phyloP scores from a whole-genome alignment of 1,140 invertebrate genomes.

The Wasmannia auropunctata region DNA sequence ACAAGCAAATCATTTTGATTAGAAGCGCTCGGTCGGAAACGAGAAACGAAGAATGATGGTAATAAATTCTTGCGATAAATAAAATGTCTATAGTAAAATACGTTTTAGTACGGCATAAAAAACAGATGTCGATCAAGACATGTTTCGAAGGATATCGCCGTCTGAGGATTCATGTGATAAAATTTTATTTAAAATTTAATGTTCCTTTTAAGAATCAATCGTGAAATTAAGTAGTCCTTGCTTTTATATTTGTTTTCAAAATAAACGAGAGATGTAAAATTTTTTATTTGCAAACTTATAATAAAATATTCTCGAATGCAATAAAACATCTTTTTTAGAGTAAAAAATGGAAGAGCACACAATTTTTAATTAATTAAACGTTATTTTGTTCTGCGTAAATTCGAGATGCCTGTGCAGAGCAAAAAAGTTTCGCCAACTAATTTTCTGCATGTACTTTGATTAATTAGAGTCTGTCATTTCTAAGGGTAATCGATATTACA shows the following conservation, averaged over 20 bases:
- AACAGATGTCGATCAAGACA: neutral
- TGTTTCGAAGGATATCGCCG: neutral
- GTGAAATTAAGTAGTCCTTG: neutral
- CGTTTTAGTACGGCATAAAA: neutral
- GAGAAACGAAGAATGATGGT: neutral
- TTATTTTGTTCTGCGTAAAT: neutral
- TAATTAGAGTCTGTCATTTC: conserved; percentile 18
- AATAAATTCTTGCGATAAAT: conserved; percentile 30
- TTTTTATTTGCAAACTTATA: neutral
- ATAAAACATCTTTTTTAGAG: neutral
- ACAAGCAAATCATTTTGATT: conserved; percentile 19
- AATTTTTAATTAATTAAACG: conserved; percentile 39
- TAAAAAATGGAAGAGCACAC: neutral
- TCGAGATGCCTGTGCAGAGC: neutral
- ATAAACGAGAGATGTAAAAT: neutral
- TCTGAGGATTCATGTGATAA: neutral
- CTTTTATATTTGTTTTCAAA: neutral
- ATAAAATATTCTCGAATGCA: neutral
- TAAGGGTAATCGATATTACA: conserved; percentile 18
- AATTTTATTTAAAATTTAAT: neutral
- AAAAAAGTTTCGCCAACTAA: conserved; percentile 19
- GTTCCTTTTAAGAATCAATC: neutral
- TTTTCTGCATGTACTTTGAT: conserved; percentile 25
- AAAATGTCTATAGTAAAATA: conserved; percentile 10
- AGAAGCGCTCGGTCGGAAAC: neutral